Percentiles rank a stretch among this genome's conserved stretches.
phyloP scores from a whole-genome alignment of 2,113 vertebrate genomes.

The Conger conger region DNA sequence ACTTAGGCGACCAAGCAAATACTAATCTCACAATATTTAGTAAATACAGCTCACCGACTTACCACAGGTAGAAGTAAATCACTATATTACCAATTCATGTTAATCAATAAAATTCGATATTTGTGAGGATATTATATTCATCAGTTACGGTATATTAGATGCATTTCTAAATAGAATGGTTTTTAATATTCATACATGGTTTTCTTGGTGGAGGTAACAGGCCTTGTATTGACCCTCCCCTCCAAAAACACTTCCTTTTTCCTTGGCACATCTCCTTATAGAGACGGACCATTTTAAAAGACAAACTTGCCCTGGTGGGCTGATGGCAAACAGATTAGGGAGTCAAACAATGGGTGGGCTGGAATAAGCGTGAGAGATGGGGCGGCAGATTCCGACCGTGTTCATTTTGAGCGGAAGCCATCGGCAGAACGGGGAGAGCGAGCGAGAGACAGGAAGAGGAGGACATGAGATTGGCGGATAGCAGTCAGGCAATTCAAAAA shows the following conservation, averaged over 20 bases:
- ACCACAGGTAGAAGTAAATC: too few relatives aligned
- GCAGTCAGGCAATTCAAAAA: constrained; percentile 25
- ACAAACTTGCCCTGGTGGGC: neutral
- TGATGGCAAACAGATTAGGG: constrained; percentile 11
- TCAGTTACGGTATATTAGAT: neutral
- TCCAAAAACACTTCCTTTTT: neutral
- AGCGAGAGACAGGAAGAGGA: neutral
- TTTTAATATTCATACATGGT: too few relatives aligned
- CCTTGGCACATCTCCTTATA: constrained; percentile 1
- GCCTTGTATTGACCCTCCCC: neutral
- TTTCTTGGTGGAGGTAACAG: neutral
- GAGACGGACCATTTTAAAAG: constrained; percentile 16
- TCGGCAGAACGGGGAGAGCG: neutral
- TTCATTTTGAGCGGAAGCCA: neutral
- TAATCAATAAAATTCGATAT: neutral
- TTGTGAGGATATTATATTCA: neutral
- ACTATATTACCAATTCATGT: too few relatives aligned
- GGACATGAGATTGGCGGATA: constrained; percentile 9
- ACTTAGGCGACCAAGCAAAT: neutral
- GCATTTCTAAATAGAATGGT: too few relatives aligned
- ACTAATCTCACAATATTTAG: too few relatives aligned
- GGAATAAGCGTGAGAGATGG: constrained; percentile 15
- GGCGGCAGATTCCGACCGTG: constrained; percentile 7
- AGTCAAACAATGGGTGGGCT: constrained; percentile 9
- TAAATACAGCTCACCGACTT: neutral